A percentile compares a stretch with the other conserved stretches of the same genome.
phyloP scores from a whole-genome alignment of 2,113 vertebrate species.

The Nannospalax galili region DNA sequence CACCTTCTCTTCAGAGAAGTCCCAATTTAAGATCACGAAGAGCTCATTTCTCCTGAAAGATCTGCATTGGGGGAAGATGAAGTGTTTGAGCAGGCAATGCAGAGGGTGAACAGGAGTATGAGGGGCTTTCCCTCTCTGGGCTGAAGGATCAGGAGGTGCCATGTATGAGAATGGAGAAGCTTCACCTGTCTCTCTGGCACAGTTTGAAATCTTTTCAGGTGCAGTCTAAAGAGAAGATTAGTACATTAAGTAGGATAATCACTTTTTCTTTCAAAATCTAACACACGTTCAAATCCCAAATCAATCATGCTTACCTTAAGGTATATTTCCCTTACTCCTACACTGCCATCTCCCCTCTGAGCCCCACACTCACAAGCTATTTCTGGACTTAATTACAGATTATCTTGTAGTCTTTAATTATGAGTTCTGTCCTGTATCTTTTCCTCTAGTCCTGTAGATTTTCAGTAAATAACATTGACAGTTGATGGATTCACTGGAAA shows the following conservation, averaged over 20 bases:
- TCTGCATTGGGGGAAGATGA: neutral
- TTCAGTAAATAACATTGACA: neutral
- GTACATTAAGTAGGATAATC: neutral
- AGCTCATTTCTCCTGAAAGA: neutral
- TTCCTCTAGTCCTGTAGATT: neutral
- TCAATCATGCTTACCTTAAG: neutral
- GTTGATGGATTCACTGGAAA: neutral
- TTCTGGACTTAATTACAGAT: constrained; percentile 7
- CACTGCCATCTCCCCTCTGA: neutral
- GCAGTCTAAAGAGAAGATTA: neutral
- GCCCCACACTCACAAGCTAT: neutral
- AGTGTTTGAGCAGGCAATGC: neutral
- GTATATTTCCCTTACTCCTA: neutral
- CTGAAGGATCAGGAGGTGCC: neutral
- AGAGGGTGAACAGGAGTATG: neutral
- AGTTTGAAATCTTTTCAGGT: neutral
- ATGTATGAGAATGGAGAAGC: neutral
- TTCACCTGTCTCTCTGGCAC: neutral
- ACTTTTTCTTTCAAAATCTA: constrained; percentile 20
- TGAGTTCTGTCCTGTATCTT: neutral
- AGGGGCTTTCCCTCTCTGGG: neutral
- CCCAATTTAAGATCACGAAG: neutral
- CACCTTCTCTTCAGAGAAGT: neutral
- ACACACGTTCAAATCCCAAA: neutral
- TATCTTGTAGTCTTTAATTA: neutral